phyloP scores from a whole-genome alignment of 92 coral and sea anemone genomes.

The Heteractis magnifica region DNA sequence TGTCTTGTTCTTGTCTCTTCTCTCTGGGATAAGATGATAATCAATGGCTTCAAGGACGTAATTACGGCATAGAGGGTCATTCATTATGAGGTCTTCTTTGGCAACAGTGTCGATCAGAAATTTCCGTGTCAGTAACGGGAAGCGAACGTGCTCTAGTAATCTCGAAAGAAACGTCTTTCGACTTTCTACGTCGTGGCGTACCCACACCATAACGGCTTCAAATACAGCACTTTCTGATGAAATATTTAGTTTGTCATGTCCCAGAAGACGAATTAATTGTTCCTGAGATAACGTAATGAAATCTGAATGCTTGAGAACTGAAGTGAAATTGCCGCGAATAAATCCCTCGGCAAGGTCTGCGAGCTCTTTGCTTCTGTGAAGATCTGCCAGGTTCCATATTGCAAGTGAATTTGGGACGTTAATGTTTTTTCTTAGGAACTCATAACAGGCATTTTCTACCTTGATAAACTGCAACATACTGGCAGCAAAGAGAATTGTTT shows the following conservation, averaged over 20 bases:
- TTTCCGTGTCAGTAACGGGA: conserved; percentile 86
- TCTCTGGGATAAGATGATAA: conserved; percentile 91
- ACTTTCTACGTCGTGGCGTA: conserved; percentile 59
- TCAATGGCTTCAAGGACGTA: conserved; percentile 87
- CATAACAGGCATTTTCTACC: conserved; percentile 92
- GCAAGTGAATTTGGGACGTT: conserved; percentile 78
- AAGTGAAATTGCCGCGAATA: conserved; percentile 78
- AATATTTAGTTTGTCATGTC: conserved; percentile 87
- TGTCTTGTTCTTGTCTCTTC: conserved; percentile 58
- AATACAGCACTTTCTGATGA: conserved; percentile 84
- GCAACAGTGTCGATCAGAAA: conserved; percentile 88
- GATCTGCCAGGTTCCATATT: conserved; percentile 90
- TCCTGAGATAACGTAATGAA: conserved; percentile 60
- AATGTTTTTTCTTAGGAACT: conserved; percentile 77
- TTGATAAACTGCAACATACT: conserved; percentile 84
- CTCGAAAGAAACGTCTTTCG: conserved; percentile 60
- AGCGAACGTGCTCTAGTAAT: conserved; percentile 82
- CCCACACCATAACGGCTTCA: conserved; percentile 85
- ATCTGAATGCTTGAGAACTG: conserved; percentile 78
- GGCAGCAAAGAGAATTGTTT: conserved; percentile 73
- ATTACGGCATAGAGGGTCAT: conserved; percentile 72
- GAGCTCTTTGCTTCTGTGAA: conserved; percentile 70
- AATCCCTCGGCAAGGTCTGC: conserved; percentile 70
- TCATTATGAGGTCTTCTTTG: conserved; percentile 79
- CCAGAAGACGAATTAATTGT: conserved; percentile 68